These are phyloP conservation scores for Melanotus villosus DNA, from an alignment of 2,888 invertebrate species.

Conservation along the genomic window DNA sequence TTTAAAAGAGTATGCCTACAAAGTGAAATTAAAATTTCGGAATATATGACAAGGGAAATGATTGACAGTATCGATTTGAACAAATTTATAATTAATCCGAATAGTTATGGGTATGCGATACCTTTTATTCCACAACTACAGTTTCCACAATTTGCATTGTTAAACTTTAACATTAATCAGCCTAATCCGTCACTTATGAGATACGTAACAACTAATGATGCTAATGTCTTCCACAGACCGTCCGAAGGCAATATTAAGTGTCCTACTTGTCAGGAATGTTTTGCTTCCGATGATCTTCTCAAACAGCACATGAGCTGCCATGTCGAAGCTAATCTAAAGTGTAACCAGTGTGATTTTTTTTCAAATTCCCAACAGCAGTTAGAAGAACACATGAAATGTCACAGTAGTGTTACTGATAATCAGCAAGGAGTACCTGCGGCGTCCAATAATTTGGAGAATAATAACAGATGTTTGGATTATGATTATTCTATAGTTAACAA, in stretches of 20 bases:
- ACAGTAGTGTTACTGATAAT: not conserved
- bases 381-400: slow-evolving; percentile 20
- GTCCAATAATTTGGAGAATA: too few relatives aligned
- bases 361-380: slow-evolving; percentile 4
- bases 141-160: not conserved
- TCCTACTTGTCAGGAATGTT: not conserved
- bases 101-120: too few relatives aligned
- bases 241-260: too few relatives aligned
- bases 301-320: not conserved
- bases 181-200: too few relatives aligned
- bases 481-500: slow-evolving; percentile 15
- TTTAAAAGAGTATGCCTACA: slow-evolving; percentile 37
- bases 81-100: not conserved
- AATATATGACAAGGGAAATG: not conserved
- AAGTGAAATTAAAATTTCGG: slow-evolving; percentile 11
- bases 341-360: not conserved
- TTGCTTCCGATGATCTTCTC: not conserved
- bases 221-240: too few relatives aligned
- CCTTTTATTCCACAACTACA: not conserved
- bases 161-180: not conserved
- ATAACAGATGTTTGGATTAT: slow-evolving; percentile 19
- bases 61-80: slow-evolving; percentile 4
- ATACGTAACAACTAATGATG: too few relatives aligned
- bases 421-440: too few relatives aligned
- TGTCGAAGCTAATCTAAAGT: not conserved